Base-by-base conservation (phyloP, 2,888 invertebrate species). In the Biston betularia region DNA sequence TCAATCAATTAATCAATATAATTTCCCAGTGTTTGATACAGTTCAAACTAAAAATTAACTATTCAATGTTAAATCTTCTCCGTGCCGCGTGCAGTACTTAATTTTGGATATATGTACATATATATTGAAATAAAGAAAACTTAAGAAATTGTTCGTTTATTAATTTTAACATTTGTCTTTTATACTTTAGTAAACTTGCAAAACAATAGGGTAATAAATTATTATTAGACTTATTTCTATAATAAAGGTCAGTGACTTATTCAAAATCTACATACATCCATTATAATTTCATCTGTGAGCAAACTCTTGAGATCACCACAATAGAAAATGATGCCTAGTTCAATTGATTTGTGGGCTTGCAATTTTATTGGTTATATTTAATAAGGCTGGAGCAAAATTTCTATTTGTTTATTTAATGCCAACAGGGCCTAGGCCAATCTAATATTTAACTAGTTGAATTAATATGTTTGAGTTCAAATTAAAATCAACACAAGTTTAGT, bases 1-100 rank as follows among this genome's bases (percentile, higher is more conserved):
- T 68, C 9, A 64, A 63, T 24, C 52, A 58, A 12, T 65, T 46
- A 50, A 14, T 63, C 9, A 8, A 35, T 6, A 0, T 40, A n/a
- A 40, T 70, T 24, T 34, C 52, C 42, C 46, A 58, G 38, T 65
- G 63, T 40, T 68, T 60, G 45, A 12, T 48, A 1, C 65, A 48
- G n/a, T 15, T 70, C 24, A 56, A 53, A 38, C 38, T 61, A 14
- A 42, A 46, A 55, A 40, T 42, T 24, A 64, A 54, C 50, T 65
- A 40, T 55, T 56, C 34, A 44, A 15, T 12, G 12, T 50, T 69
- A 10, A 6, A 45, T 33, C 10, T 33, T 33, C 33, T 54, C 33
- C 12, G 14, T 53, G 6, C 40, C 8, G 33, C 42, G 35, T 56
- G 45, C 35, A 45, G n/a, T 45, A 15, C 40, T 34, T 46, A 45